Percentiles rank a stretch among this genome's conserved stretches.
Conservation (phyloP, 2,797 vertebrate genomes). For the Botia almorhae region DNA sequence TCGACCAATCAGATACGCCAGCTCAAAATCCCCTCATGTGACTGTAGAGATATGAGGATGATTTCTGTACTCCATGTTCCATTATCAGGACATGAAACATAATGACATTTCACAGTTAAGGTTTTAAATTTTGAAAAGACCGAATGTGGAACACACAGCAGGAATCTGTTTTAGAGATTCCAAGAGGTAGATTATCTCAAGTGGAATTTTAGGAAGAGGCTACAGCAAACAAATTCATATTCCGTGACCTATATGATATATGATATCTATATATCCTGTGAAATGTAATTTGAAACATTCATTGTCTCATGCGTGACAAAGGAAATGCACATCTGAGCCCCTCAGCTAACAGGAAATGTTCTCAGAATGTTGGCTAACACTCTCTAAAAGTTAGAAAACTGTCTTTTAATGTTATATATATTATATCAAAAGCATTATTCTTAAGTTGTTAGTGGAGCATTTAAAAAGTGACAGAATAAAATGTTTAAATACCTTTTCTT, state of each 20-base stretch:
- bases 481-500: too few species aligned
- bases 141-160: background rate
- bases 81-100: slow-evolving; percentile 8
- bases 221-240: slow-evolving; percentile 8
- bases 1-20: background rate
- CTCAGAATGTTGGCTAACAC: too few species aligned
- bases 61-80: background rate
- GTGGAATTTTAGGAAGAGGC: background rate
- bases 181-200: slow-evolving; percentile 1
- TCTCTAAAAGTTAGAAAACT: too few species aligned
- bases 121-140: background rate
- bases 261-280: background rate
- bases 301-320: background rate
- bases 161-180: background rate
- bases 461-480: too few species aligned
- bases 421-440: too few species aligned
- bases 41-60: background rate
- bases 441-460: too few species aligned
- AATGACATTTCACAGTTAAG: background rate
- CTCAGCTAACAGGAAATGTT: too few species aligned
- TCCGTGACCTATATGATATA: slow-evolving; percentile 15
- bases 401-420: too few species aligned
- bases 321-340: background rate
- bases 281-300: slow-evolving; percentile 21
- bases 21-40: background rate